A percentile compares a stretch with the other conserved stretches of the same genome.
Conservation (phyloP, 1,140 invertebrate genomes). For the Hylaeus anthracinus region DNA sequence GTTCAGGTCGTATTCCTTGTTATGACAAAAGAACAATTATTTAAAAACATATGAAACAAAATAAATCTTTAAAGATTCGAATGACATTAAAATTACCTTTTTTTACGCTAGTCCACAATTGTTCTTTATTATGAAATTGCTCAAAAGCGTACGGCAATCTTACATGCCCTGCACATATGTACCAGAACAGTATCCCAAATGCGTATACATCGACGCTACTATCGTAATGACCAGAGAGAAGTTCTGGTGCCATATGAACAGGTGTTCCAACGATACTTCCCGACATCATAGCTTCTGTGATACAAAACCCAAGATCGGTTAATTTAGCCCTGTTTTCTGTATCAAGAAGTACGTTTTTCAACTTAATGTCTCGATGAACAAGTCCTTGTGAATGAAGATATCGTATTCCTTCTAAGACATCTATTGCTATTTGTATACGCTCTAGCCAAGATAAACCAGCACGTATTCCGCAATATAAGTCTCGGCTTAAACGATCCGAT, state of each 20-base stretch:
- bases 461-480: conserved; percentile 91
- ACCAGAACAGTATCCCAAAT: conserved; percentile 96
- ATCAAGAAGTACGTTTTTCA: conserved; percentile 94
- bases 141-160: conserved; percentile 91
- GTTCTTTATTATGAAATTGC: conserved; percentile 93
- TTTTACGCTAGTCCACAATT: conserved; percentile 92
- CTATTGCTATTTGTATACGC: conserved; percentile 89
- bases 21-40: neutral
- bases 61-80: neutral
- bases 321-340: conserved; percentile 88
- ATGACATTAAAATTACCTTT: conserved; percentile 84
- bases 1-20: conserved; percentile 88
- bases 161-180: conserved; percentile 92
- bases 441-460: conserved; percentile 86
- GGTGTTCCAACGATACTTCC: conserved; percentile 93
- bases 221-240: conserved; percentile 91
- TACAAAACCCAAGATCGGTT: conserved; percentile 95
- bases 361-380: conserved; percentile 94
- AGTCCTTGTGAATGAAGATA: conserved; percentile 94
- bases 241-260: conserved; percentile 95
- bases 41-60: conserved; percentile 22
- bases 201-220: conserved; percentile 94
- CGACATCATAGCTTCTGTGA: conserved; percentile 95
- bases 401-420: conserved; percentile 92
- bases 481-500: conserved; percentile 87